Evolutionary conservation across 2,888 invertebrate species (phyloP), one percentile per base, ranked within the genome.

Genomic region (Conchocele bisecta): DNA sequence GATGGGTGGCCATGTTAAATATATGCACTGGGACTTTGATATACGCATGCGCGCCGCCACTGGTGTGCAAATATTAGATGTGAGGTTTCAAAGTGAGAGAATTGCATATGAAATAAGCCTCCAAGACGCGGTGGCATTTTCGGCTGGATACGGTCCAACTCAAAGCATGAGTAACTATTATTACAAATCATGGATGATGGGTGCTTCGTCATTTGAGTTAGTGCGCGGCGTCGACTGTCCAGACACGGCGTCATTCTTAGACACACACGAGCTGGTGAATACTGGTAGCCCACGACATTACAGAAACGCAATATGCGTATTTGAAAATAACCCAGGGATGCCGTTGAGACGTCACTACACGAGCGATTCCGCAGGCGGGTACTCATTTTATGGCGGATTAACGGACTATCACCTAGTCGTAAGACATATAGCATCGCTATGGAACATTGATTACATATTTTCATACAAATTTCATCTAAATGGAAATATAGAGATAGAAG

Each of bases 211-310:
- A 6, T 83, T 78, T 69, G 86, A 86, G 60, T 81, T 89, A 20
- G 79, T 86, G 17, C 81, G 83, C 1, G 89, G 89, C 0, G 79
- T 88, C 11, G 89, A 89, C 64, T 89, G 89, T 61, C 89, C 89
- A 3, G 81, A 83, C 33, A 84, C 86, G 1, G 86, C 89, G 1
- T 61, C 81, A 9, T 89, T 85, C 76, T 58, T 85, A 6, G 82
- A 84, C 53, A 59, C 83, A 17, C 75, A 79, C 57, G 79, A 83
- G 57, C 83, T 83, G 56, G 81, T 79, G 6, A 76, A 83, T 71
- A 65, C 75, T 13, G 75, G 76, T 9, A 50, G 64, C 20, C 84
- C 84, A 3, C 65, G 59, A 9, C 60, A 42, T 42, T 75, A 79
- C 37, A 78, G 67, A 56, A 85, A 83, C 44, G 69, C 81, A 11